Percentiles rank a stretch among this genome's conserved stretches.
Evolutionary conservation across 2,888 invertebrate species (phyloP).

Genomic region (Onthophagus sagittarius): DNA sequence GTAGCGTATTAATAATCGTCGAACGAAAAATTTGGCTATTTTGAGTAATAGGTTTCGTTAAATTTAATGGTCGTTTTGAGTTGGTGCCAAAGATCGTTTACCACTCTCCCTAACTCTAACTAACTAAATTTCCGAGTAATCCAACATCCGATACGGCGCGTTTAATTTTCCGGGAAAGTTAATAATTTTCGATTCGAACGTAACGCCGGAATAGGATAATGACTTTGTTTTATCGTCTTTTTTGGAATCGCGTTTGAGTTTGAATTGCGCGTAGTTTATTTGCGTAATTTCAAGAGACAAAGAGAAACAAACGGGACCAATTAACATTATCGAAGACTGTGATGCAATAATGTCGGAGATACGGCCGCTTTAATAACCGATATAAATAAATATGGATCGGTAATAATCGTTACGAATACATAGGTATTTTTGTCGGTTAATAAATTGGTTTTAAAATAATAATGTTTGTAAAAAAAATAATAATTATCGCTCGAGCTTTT

Average conservation of each 20-base stretch:
- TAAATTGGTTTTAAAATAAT: neutral
- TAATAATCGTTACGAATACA: neutral
- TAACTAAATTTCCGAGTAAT: neutral
- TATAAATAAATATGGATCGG: neutral
- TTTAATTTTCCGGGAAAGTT: neutral
- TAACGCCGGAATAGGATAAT: too few species aligned
- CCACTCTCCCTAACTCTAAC: neutral
- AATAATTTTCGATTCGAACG: neutral
- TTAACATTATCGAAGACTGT: neutral
- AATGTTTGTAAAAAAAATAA: neutral
- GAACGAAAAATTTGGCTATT: too few species aligned
- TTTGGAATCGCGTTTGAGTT: neutral
- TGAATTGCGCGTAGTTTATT: neutral
- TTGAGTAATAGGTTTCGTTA: neutral
- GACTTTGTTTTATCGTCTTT: neutral
- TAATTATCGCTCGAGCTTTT: neutral
- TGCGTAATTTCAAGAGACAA: neutral
- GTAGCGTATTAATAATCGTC: neutral
- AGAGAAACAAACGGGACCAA: neutral
- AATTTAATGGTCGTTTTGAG: neutral
- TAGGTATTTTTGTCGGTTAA: neutral
- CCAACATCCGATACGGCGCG: neutral
- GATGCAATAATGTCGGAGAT: neutral
- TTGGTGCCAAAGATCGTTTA: neutral
- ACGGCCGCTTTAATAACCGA: neutral